These are phyloP conservation scores for Melanostoma mellinum DNA, from an alignment of 2,888 invertebrate species.

Conservation along the genomic window DNA sequence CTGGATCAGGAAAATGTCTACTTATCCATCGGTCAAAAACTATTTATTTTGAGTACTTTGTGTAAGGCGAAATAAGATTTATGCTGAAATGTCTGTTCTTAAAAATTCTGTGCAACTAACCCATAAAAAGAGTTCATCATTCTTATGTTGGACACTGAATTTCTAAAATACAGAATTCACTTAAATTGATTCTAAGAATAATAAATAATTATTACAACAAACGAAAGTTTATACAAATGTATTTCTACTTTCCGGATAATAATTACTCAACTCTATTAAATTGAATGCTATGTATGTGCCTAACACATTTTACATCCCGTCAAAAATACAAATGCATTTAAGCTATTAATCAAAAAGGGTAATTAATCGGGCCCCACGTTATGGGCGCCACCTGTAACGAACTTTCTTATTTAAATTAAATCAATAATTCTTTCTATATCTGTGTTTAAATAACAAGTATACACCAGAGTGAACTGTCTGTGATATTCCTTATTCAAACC, in stretches of 20 bases:
- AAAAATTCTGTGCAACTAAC: too few species aligned
- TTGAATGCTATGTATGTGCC: neutral
- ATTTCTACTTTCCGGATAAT: conserved; percentile 1
- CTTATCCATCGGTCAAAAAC: too few species aligned
- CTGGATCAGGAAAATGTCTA: too few species aligned
- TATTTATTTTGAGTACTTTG: too few species aligned
- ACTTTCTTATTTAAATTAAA: too few species aligned
- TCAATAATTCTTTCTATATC: too few species aligned
- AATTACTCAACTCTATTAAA: neutral
- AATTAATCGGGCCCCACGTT: conserved; percentile 7
- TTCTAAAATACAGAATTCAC: conserved; percentile 1
- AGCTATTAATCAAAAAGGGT: neutral
- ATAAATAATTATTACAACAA: conserved; percentile 5
- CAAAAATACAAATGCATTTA: neutral
- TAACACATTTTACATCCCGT: neutral
- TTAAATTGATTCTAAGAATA: neutral
- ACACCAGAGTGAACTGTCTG: too few species aligned
- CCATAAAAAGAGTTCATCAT: too few species aligned
- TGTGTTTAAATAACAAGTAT: too few species aligned
- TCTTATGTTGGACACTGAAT: neutral
- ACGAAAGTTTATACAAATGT: neutral
- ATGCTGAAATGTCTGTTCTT: too few species aligned
- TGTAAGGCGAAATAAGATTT: too few species aligned
- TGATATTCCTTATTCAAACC: too few species aligned
- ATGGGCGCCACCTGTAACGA: neutral